Conservation (phyloP, 2,797 vertebrate species). For the Halcyon chelicuti region DNA sequence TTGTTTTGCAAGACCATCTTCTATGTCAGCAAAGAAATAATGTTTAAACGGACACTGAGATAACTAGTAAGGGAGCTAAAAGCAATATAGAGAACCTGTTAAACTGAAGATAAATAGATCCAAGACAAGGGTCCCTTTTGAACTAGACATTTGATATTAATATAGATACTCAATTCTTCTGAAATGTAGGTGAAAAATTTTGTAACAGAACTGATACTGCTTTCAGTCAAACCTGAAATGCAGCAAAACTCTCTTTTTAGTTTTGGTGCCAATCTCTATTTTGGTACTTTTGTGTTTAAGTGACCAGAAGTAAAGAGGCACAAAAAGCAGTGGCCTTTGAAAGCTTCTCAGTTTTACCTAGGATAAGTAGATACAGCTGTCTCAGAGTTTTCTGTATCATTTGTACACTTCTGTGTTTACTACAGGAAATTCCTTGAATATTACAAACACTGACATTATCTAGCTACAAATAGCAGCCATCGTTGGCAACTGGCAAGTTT, state of each 20-base stretch:
- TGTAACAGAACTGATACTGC: not conserved
- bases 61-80: not conserved
- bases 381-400: not conserved
- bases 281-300: not conserved
- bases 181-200: not conserved
- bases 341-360: not conserved
- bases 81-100: not conserved
- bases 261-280: not conserved
- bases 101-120: not conserved
- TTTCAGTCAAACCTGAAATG: not conserved
- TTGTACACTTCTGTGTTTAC: slow-evolving; percentile 4
- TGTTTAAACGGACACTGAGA: not conserved
- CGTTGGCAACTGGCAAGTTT: not conserved
- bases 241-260: not conserved
- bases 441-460: slow-evolving; percentile 13
- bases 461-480: slow-evolving; percentile 9
- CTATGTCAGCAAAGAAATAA: not conserved
- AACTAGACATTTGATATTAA: not conserved
- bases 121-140: not conserved
- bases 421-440: slow-evolving; percentile 55
- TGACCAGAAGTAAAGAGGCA: not conserved
- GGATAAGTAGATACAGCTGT: not conserved
- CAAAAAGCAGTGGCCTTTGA: not conserved
- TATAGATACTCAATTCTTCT: not conserved
- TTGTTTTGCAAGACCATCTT: not conserved